Percentiles rank a stretch among this genome's conserved stretches.
Conservation (phyloP, 1,140 invertebrate genomes). For the Nixonia krombeini region DNA sequence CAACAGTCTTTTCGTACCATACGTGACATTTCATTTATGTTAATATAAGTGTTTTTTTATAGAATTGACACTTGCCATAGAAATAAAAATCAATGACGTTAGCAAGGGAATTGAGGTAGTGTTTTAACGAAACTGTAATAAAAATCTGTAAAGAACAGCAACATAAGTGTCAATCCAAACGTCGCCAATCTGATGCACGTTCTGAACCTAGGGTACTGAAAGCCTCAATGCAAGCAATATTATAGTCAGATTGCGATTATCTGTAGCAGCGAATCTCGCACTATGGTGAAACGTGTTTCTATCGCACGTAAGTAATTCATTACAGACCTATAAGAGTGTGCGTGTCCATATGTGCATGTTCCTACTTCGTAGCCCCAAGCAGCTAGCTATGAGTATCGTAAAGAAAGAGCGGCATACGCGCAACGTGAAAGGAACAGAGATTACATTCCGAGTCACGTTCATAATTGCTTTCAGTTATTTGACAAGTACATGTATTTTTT, state of each 20-base stretch:
- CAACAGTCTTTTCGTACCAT: too few species aligned
- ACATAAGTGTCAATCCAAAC: too few species aligned
- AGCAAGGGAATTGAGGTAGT: too few species aligned
- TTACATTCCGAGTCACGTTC: constrained; percentile 8
- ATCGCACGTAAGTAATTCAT: constrained; percentile 1
- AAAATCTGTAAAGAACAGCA: too few species aligned
- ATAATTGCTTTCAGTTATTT: too few species aligned
- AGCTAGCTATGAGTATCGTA: constrained; percentile 66
- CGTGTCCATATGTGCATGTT: constrained; percentile 53
- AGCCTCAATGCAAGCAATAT: constrained; percentile 41
- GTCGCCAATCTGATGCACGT: too few species aligned
- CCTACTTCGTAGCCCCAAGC: constrained; percentile 69
- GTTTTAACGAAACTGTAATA: too few species aligned
- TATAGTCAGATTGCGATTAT: neutral
- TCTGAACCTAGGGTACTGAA: neutral
- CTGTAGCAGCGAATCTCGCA: neutral
- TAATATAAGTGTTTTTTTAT: too few species aligned
- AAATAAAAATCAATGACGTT: too few species aligned
- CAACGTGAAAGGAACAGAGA: constrained; percentile 55
- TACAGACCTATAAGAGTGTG: constrained; percentile 42
- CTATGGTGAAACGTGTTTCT: neutral
- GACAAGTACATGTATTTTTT: constrained; percentile 21
- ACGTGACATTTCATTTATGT: too few species aligned
- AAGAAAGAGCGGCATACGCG: constrained; percentile 58
- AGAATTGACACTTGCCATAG: too few species aligned